Evolutionary conservation across 2,113 vertebrate genomes (phyloP).

Genomic region (Eudyptes chrysolophus): DNA sequence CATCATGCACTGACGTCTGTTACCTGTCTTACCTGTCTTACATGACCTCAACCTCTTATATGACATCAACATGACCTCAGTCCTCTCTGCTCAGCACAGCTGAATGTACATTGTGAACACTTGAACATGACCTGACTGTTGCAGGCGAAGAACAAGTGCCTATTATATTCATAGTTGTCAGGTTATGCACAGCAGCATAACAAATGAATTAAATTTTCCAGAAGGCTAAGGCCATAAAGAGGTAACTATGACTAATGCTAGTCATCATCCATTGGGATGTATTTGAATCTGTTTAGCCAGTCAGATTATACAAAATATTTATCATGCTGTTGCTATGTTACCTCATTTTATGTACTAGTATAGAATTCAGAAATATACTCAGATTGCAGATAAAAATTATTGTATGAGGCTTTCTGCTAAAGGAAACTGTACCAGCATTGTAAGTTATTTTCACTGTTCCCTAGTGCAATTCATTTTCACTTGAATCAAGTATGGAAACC

Average conservation of each 20-base stretch:
- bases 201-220: conserved; percentile 21
- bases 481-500: background rate
- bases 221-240: background rate
- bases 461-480: background rate
- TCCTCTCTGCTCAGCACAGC: background rate
- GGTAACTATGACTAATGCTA: background rate
- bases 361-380: background rate
- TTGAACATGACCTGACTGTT: background rate
- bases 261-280: background rate
- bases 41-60: background rate
- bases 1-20: background rate
- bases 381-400: background rate
- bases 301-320: background rate
- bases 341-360: background rate
- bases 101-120: background rate
- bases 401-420: background rate
- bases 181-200: background rate
- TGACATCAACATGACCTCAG: background rate
- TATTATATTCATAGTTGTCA: background rate
- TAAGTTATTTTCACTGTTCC: background rate
- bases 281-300: background rate
- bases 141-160: background rate
- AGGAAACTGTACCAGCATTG: background rate
- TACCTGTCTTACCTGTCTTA: background rate
- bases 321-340: background rate